A percentile compares a stretch with the other conserved stretches of the same genome.
phyloP scores from a whole-genome alignment of 2,888 invertebrate genomes.

The Scaptomyza tumidula region DNA sequence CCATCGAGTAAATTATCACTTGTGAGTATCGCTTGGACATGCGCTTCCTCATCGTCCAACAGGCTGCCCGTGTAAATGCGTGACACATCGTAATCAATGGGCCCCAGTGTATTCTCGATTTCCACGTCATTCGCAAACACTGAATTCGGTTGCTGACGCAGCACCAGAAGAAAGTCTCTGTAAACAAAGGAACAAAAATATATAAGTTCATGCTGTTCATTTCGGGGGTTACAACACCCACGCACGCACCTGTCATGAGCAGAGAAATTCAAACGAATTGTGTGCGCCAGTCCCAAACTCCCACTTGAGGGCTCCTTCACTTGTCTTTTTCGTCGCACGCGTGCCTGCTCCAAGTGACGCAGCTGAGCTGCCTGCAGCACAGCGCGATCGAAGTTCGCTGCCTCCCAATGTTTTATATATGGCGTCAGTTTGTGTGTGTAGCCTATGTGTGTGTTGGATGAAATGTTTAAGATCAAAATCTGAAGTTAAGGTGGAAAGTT shows the following conservation, averaged over 20 bases:
- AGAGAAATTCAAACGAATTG: constrained; percentile 84
- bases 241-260: constrained; percentile 84
- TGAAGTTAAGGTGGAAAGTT: constrained; percentile 4
- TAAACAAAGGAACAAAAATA: constrained; percentile 80
- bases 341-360: constrained; percentile 83
- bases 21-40: constrained; percentile 94
- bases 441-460: constrained; percentile 84
- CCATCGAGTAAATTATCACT: constrained; percentile 95
- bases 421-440: constrained; percentile 87
- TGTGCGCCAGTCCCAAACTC: constrained; percentile 81
- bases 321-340: constrained; percentile 83
- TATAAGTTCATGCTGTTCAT: constrained; percentile 13
- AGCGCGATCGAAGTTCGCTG: constrained; percentile 89
- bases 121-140: constrained; percentile 91
- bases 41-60: constrained; percentile 92
- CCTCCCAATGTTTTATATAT: constrained; percentile 92
- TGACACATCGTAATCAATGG: constrained; percentile 89
- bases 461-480: constrained; percentile 1
- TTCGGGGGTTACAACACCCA: constrained; percentile 4
- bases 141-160: constrained; percentile 89
- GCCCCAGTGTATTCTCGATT: constrained; percentile 90
- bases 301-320: constrained; percentile 78
- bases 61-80: constrained; percentile 91
- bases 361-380: constrained; percentile 83
- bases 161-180: constrained; percentile 91